phyloP scores from a whole-genome alignment of 2,797 vertebrate genomes.

The Mormyrus proboscirostris region DNA sequence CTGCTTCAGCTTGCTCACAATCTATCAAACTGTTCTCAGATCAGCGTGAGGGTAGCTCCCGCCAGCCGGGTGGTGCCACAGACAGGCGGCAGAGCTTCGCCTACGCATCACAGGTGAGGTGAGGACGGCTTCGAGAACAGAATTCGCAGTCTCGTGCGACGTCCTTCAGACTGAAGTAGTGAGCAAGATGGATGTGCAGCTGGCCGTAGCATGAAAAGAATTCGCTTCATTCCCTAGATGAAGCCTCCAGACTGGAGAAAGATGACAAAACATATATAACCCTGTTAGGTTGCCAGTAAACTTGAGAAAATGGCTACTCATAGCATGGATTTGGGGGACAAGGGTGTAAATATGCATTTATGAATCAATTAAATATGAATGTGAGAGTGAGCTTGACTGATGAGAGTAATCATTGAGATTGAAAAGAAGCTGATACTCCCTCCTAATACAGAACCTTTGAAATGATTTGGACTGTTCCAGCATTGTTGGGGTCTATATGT shows the following conservation, averaged over 20 bases:
- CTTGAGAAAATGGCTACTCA: background rate
- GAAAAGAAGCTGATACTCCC: background rate
- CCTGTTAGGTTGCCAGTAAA: background rate
- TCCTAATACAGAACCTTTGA: background rate
- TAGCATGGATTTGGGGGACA: background rate
- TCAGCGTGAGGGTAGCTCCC: background rate
- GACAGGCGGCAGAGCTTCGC: background rate
- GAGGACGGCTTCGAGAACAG: background rate
- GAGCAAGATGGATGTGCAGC: background rate
- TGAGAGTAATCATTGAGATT: background rate
- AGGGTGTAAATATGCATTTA: background rate
- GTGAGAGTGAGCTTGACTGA: background rate
- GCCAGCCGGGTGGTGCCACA: background rate
- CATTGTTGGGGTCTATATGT: background rate
- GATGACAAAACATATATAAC: background rate
- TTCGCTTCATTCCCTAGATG: background rate
- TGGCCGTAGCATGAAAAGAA: background rate
- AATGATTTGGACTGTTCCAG: background rate
- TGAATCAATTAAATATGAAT: background rate
- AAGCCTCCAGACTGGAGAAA: background rate
- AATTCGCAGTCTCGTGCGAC: background rate
- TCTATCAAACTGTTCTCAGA: background rate
- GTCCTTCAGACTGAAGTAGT: background rate
- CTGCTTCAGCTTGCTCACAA: background rate
- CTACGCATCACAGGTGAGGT: background rate